Evolutionary conservation across 2,888 invertebrate species (phyloP).

Genomic region (Dysmachus trigonus): DNA sequence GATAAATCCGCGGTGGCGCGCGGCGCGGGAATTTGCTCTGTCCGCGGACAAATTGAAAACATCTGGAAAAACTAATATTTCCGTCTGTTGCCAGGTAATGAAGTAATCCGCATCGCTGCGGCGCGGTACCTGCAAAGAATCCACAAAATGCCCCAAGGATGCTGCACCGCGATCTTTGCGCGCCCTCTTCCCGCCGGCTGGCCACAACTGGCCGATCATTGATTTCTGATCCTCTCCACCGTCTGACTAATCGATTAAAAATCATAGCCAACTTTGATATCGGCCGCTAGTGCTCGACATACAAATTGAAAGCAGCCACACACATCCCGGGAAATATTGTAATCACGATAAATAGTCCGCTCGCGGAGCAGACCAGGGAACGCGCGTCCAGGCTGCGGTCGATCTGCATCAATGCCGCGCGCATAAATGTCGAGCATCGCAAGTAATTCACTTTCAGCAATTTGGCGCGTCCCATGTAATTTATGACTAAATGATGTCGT

Average conservation of each 20-base stretch:
- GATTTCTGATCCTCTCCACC: slow-evolving; percentile 29
- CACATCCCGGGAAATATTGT: slow-evolving; percentile 17
- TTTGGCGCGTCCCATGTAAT: not conserved
- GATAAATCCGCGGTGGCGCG: not conserved
- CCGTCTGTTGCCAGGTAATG: slow-evolving; percentile 25
- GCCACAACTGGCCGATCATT: not conserved
- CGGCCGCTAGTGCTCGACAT: slow-evolving; percentile 44
- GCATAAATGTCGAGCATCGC: slow-evolving; percentile 1
- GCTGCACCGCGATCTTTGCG: not conserved
- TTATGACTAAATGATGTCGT: slow-evolving; percentile 2
- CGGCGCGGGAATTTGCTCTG: not conserved
- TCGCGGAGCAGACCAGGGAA: not conserved
- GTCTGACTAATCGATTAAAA: slow-evolving; percentile 53
- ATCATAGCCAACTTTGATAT: slow-evolving; percentile 53
- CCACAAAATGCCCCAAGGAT: slow-evolving; percentile 33
- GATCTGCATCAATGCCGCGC: not conserved
- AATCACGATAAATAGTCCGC: slow-evolving; percentile 13
- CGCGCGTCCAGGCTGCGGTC: not conserved
- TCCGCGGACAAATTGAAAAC: slow-evolving; percentile 17
- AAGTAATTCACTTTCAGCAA: slow-evolving; percentile 51
- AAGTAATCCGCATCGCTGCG: slow-evolving; percentile 8
- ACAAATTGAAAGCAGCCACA: slow-evolving; percentile 35
- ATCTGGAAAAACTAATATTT: slow-evolving; percentile 42
- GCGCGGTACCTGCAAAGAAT: slow-evolving; percentile 20
- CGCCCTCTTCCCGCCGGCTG: no score